Evolutionary conservation across 2,797 vertebrate species (phyloP).

Genomic region (Myotis myotis): DNA sequence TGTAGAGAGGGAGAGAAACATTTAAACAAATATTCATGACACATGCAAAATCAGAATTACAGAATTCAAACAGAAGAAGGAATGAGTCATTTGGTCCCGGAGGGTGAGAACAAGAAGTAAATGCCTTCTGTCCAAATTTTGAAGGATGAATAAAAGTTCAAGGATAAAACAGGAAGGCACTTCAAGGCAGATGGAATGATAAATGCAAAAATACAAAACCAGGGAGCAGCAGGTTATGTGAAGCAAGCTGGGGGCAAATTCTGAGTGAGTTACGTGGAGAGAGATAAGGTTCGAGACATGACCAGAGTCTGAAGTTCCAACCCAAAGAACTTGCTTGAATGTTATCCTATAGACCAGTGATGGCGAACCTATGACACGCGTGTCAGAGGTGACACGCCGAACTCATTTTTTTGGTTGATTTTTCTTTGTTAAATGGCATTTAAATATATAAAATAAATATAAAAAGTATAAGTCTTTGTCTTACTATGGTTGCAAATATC

Average conservation of each 20-base stretch:
- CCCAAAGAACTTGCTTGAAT: neutral
- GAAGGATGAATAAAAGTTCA: constrained; percentile 11
- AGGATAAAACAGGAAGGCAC: neutral
- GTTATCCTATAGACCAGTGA: neutral
- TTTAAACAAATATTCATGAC: neutral
- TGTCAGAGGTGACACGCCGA: too few species aligned
- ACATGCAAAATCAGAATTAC: neutral
- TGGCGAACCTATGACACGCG: too few species aligned
- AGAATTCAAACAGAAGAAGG: neutral
- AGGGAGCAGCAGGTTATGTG: neutral
- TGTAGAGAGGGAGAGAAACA: neutral
- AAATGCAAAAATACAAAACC: neutral
- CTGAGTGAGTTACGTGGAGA: neutral
- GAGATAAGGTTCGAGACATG: neutral
- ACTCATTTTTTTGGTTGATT: too few species aligned
- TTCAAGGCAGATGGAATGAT: neutral
- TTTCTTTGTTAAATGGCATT: too few species aligned
- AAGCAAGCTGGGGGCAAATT: neutral
- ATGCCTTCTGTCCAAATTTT: neutral
- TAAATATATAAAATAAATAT: too few species aligned
- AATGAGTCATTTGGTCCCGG: neutral
- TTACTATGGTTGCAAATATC: too few species aligned
- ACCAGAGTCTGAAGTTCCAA: neutral
- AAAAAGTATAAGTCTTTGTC: too few species aligned
- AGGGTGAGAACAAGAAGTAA: neutral